phyloP scores from a whole-genome alignment of 2,888 invertebrate species.

The Atethmia centrago region DNA sequence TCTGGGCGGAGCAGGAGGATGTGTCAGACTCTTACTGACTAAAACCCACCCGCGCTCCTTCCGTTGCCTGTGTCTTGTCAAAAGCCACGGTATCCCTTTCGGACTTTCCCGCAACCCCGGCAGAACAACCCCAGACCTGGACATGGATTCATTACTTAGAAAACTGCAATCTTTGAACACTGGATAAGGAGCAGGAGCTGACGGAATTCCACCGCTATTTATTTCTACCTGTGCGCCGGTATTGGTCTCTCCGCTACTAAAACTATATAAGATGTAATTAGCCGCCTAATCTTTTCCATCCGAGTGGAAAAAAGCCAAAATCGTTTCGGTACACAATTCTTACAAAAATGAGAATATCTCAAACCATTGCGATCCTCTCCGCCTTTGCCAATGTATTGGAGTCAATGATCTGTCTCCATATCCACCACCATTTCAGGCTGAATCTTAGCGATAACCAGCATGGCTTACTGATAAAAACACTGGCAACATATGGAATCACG shows the following conservation, averaged over 20 bases:
- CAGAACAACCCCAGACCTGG: neutral
- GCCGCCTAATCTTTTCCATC: neutral
- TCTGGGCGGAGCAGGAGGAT: too few relatives aligned
- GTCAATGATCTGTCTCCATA: neutral
- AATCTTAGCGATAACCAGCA: neutral
- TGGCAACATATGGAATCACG: too few relatives aligned
- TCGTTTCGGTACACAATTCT: constrained; percentile 1
- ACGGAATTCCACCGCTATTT: neutral
- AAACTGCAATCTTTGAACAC: neutral
- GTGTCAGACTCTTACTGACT: too few relatives aligned
- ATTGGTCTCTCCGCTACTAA: too few relatives aligned
- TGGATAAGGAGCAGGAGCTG: neutral
- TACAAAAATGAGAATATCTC: neutral
- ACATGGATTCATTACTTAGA: neutral
- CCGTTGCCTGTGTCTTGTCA: too few relatives aligned
- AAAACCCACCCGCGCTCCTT: too few relatives aligned
- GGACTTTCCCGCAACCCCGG: too few relatives aligned
- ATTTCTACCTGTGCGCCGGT: neutral
- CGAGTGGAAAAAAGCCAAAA: neutral
- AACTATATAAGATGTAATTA: neutral
- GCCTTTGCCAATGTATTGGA: constrained; percentile 3
- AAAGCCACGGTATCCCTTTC: too few relatives aligned
- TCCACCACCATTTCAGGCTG: neutral
- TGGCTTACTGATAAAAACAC: too few relatives aligned
- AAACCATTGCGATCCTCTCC: neutral